These are phyloP conservation scores for Copidosoma aretas DNA, from an alignment of 2,888 invertebrate genomes.

Conservation along the genomic window DNA sequence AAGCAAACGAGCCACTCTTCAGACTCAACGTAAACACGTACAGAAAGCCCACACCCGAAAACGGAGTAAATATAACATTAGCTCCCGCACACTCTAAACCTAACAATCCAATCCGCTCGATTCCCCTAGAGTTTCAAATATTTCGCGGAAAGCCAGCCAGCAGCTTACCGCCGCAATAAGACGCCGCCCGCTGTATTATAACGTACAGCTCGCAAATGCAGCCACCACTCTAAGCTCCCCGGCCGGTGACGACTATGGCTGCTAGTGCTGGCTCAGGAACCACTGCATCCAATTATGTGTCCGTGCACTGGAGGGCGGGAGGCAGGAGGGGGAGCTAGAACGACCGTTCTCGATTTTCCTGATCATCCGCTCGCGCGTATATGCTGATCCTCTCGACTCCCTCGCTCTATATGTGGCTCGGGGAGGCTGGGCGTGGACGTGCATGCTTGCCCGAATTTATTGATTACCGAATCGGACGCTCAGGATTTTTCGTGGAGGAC, in stretches of 20 bases:
- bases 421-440: neutral
- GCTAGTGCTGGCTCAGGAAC: neutral
- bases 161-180: constrained; percentile 25
- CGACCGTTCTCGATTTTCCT: constrained; percentile 32
- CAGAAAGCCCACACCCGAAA: no score
- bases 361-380: constrained; percentile 12
- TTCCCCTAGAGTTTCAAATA: neutral
- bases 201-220: constrained; percentile 10
- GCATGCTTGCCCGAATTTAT: neutral
- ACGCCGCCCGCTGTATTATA: constrained; percentile 14
- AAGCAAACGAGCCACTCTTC: no score
- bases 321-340: neutral
- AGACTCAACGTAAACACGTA: no score
- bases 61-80: no score
- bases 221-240: constrained; percentile 1
- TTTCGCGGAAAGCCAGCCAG: constrained; percentile 8
- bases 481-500: neutral
- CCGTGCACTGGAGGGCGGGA: neutral
- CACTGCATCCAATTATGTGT: constrained; percentile 33
- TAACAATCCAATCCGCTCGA: constrained; percentile 1
- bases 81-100: no score
- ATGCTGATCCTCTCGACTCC: neutral
- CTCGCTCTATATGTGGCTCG: neutral
- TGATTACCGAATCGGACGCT: neutral
- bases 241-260: neutral